Conservation (phyloP, 1,140 invertebrate genomes). For the Drosophila micromelanica region DNA sequence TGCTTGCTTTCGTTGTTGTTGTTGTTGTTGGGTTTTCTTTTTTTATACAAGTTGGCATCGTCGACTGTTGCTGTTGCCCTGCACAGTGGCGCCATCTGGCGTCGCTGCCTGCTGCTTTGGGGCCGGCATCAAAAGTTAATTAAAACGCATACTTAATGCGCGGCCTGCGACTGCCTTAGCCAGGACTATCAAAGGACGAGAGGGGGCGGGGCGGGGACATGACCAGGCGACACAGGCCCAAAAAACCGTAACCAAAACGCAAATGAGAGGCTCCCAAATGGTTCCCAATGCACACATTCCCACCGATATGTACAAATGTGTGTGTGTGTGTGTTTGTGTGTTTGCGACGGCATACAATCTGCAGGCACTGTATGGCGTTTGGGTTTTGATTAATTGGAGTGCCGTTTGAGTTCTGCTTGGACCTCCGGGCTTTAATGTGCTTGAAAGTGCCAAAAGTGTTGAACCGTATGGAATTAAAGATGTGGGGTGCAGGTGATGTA, state of each 20-base stretch:
- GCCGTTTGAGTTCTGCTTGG: conserved; percentile 52
- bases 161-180: conserved; percentile 19
- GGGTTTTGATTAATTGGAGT: conserved; percentile 67
- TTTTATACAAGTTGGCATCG: conserved; percentile 9
- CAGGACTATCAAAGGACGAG: background rate
- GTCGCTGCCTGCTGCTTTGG: conserved; percentile 20
- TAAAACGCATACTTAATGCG: conserved; percentile 76
- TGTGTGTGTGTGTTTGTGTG: conserved; percentile 19
- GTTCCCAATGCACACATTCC: conserved; percentile 26
- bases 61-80: conserved; percentile 22
- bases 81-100: conserved; percentile 27
- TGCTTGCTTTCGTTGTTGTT: background rate
- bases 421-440: conserved; percentile 1
- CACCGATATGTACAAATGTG: background rate
- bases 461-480: conserved; percentile 17
- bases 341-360: conserved; percentile 52
- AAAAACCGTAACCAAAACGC: conserved; percentile 10
- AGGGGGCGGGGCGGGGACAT: background rate
- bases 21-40: conserved; percentile 1
- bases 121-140: conserved; percentile 69
- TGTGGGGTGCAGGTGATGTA: background rate
- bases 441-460: conserved; percentile 25
- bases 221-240: conserved; percentile 16
- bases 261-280: conserved; percentile 27
- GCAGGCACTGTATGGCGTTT: conserved; percentile 54